phyloP scores from a whole-genome alignment of 1,140 invertebrate genomes.

The Aphis craccivora region DNA sequence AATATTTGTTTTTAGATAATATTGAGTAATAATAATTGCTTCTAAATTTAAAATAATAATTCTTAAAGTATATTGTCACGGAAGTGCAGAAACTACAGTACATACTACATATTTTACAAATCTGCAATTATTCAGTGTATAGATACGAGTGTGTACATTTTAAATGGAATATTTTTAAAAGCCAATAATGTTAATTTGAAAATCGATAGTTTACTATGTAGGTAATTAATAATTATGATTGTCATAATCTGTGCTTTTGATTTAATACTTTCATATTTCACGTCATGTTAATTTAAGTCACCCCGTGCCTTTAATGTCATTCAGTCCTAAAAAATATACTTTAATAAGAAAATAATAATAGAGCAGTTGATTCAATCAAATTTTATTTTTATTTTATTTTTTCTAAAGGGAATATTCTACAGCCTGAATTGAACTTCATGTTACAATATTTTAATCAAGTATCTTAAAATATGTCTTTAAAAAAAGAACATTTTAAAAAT shows the following conservation, averaged over 20 bases:
- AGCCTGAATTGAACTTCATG: background rate
- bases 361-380: background rate
- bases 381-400: background rate
- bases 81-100: background rate
- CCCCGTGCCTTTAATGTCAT: too few relatives aligned
- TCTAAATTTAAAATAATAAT: background rate
- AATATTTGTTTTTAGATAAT: background rate
- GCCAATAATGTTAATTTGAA: background rate
- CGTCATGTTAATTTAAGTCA: background rate
- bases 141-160: background rate
- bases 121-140: background rate
- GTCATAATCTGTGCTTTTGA: background rate
- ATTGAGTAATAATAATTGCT: background rate
- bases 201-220: background rate
- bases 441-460: background rate
- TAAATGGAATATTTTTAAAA: background rate
- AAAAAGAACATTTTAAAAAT: too few relatives aligned
- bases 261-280: background rate
- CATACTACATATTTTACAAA: background rate
- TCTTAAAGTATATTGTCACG: background rate
- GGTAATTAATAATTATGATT: background rate
- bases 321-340: background rate
- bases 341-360: background rate
- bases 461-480: too few relatives aligned
- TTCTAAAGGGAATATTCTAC: background rate